A percentile compares a stretch with the other conserved stretches of the same genome.
Conservation (phyloP, 2,888 invertebrate genomes). For the Microctonus brassicae region DNA sequence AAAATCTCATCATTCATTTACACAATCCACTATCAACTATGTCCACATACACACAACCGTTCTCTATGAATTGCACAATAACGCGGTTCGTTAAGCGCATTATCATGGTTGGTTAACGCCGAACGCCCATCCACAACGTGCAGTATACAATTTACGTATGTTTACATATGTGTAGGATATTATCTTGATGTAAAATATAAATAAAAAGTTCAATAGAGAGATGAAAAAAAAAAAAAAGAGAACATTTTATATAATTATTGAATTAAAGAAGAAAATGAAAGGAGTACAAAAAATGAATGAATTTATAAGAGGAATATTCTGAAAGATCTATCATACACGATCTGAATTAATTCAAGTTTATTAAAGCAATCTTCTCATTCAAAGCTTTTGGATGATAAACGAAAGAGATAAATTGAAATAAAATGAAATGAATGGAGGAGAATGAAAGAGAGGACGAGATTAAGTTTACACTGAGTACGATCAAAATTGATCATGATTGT, state of each 20-base stretch:
- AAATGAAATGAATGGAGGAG: neutral
- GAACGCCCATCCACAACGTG: neutral
- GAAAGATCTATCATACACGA: neutral
- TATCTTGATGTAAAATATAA: neutral
- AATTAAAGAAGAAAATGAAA: neutral
- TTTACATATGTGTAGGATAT: neutral
- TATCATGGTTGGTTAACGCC: conserved; percentile 26
- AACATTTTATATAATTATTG: neutral
- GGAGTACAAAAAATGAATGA: neutral
- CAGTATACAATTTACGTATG: neutral
- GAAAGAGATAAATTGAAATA: neutral
- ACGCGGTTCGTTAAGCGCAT: conserved; percentile 36
- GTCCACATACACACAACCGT: neutral
- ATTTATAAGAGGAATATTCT: neutral
- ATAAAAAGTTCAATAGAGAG: neutral
- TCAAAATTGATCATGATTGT: conserved; percentile 11
- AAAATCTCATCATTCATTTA: neutral
- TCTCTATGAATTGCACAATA: conserved; percentile 29
- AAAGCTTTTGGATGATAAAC: neutral
- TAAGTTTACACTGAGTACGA: conserved; percentile 1
- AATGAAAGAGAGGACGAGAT: neutral
- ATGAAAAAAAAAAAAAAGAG: neutral
- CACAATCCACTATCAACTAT: neutral
- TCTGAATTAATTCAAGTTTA: conserved; percentile 5
- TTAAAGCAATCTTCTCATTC: neutral